Evolutionary conservation across 2,888 invertebrate genomes (phyloP), one percentile per base, ranked within the genome.

Genomic region (Drosophila flavopinicola): DNA sequence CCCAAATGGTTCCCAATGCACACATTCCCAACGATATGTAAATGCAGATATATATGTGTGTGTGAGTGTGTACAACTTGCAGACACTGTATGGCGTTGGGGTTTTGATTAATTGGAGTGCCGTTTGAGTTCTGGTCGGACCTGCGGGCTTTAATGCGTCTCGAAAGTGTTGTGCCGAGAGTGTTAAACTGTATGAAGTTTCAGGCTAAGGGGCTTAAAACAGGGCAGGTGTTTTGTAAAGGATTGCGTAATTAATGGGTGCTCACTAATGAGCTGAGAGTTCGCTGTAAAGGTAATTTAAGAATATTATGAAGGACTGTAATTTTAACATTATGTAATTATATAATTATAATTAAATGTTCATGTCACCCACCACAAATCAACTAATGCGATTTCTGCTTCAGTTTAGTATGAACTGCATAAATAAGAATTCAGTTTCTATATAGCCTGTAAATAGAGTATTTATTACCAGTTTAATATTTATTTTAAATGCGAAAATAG

Each of bases 41-140:
- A 4, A 37, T 29, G 20, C 20, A 6, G 15, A 5, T n/a, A n/a
- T 35, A 27, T 33, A 29, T 38, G 17, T 23, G 30, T 17, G 17
- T 32, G 39, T 63, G 76, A 54, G 27, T 48, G 65, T 53, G 69
- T 61, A 70, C 66, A 71, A 66, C 54, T 75, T 54, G 61, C 56
- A 75, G 76, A 38, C 71, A 51, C 52, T 75, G 79, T 71, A 37
- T 63, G 64, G 54, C 48, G 52, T 49, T 53, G 53, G 63, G 67
- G 73, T 57, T 76, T 76, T 76, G 80, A 76, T 76, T 76, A 76
- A 79, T 80, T 80, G 68, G 47, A 79, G 73, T 64, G 73, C 54
- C 72, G 73, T 72, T 79, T 76, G 68, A 76, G 57, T 65, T 79
- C 41, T 17, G 42, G 29, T 35, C 24, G 17, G 29, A 38, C 39